Percentiles rank a stretch among this genome's conserved stretches.
Conservation (phyloP, 2,797 vertebrate genomes). For the Sylvia borin region DNA sequence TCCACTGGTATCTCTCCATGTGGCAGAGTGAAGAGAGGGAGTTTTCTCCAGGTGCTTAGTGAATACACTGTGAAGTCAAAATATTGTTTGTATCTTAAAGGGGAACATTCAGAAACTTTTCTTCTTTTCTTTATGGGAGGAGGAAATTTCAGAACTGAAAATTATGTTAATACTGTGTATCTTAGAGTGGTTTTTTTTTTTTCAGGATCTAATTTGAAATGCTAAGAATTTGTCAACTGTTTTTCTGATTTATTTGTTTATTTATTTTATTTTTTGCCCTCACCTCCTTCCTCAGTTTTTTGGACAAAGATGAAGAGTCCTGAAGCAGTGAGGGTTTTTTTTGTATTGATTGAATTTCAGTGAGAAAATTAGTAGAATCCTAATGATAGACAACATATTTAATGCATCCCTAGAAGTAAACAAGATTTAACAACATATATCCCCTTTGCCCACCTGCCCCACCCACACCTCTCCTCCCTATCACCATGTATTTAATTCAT, state of each 20-base stretch:
- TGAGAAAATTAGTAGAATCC: background rate
- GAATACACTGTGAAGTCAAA: background rate
- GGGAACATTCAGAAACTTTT: background rate
- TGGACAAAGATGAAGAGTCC: background rate
- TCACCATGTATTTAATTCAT: background rate
- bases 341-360: background rate
- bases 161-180: background rate
- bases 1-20: background rate
- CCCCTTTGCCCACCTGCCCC: fast-evolving
- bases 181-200: background rate
- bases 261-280: background rate
- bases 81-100: background rate
- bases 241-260: background rate
- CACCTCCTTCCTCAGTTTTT: background rate
- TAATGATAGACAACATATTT: background rate
- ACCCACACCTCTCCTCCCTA: fast-evolving
- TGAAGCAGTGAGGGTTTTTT: background rate
- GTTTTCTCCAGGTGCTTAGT: background rate
- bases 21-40: background rate
- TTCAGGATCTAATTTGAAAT: background rate
- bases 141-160: background rate
- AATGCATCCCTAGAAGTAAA: background rate
- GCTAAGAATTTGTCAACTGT: background rate
- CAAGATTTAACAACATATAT: background rate
- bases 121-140: background rate